phyloP scores from a whole-genome alignment of 2,888 invertebrate genomes.

The Philopedon plagiatum region DNA sequence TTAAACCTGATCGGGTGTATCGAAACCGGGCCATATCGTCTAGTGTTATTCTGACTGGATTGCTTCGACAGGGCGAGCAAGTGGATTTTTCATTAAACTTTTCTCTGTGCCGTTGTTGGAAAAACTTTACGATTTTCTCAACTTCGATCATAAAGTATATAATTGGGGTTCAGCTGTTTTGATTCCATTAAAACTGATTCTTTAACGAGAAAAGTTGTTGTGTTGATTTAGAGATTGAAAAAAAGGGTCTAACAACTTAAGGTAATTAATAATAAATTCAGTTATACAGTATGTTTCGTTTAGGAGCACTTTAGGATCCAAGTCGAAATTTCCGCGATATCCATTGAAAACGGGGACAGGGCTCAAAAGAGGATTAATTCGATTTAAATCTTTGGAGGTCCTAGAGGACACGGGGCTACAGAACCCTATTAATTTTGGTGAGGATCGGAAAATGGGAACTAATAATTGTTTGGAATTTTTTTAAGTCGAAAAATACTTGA shows the following conservation, averaged over 20 bases:
- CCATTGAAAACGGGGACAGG: no score
- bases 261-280: no score
- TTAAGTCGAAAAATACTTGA: no score
- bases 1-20: conserved; percentile 39
- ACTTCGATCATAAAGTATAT: conserved; percentile 52
- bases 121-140: conserved; percentile 49
- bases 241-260: neutral
- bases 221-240: conserved; percentile 28
- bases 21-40: conserved; percentile 48
- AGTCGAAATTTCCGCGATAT: no score
- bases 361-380: no score
- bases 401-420: no score
- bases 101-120: conserved; percentile 54
- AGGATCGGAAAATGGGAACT: no score
- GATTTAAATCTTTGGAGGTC: no score
- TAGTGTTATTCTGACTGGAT: conserved; percentile 67
- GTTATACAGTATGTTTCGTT: no score
- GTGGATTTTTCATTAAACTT: conserved; percentile 65
- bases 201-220: conserved; percentile 32
- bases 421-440: no score
- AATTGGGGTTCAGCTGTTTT: conserved; percentile 50
- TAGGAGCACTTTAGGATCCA: no score
- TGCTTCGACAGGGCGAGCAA: conserved; percentile 61
- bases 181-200: conserved; percentile 52
- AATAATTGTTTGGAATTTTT: no score